Percentiles rank a stretch among this genome's conserved stretches.
phyloP scores from a whole-genome alignment of 2,113 vertebrate genomes.

The Indri indri region DNA sequence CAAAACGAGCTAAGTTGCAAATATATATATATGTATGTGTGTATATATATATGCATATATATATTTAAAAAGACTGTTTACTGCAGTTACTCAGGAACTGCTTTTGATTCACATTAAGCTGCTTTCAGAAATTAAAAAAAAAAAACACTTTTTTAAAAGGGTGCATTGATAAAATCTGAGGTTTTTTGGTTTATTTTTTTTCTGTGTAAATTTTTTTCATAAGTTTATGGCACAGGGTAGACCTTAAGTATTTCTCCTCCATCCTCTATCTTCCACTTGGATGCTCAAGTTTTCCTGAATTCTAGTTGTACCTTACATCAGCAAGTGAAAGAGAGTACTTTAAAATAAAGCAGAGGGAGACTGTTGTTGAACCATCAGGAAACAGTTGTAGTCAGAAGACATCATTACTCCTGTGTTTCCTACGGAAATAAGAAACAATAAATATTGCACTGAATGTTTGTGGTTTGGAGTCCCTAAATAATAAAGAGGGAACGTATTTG shows the following conservation, averaged over 20 bases:
- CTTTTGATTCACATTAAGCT: conserved; percentile 88
- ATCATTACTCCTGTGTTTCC: conserved; percentile 79
- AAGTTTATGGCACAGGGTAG: conserved; percentile 87
- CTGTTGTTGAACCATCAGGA: conserved; percentile 76
- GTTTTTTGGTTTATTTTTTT: conserved; percentile 56
- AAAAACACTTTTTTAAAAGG: conserved; percentile 79
- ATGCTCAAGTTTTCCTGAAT: conserved; percentile 79
- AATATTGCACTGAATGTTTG: conserved; percentile 83
- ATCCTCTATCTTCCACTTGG: conserved; percentile 72
- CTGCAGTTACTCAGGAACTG: conserved; percentile 90
- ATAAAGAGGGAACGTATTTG: conserved; percentile 72
- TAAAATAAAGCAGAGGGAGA: conserved; percentile 71
- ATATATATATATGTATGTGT: conserved; percentile 59
- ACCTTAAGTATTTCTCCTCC: conserved; percentile 80
- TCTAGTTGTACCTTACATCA: conserved; percentile 80
- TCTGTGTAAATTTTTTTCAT: conserved; percentile 79
- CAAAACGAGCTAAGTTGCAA: conserved; percentile 85
- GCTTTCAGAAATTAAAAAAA: conserved; percentile 84
- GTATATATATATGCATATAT: conserved; percentile 17
- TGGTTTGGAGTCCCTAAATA: conserved; percentile 74
- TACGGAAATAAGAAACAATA: conserved; percentile 79
- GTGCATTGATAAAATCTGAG: conserved; percentile 84
- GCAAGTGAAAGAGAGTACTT: conserved; percentile 71
- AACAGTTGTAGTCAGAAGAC: conserved; percentile 74
- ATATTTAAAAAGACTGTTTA: conserved; percentile 87